Evolutionary conservation across 2,888 invertebrate genomes (phyloP), one percentile per base, ranked within the genome.

Genomic region (Xylota segnis): DNA sequence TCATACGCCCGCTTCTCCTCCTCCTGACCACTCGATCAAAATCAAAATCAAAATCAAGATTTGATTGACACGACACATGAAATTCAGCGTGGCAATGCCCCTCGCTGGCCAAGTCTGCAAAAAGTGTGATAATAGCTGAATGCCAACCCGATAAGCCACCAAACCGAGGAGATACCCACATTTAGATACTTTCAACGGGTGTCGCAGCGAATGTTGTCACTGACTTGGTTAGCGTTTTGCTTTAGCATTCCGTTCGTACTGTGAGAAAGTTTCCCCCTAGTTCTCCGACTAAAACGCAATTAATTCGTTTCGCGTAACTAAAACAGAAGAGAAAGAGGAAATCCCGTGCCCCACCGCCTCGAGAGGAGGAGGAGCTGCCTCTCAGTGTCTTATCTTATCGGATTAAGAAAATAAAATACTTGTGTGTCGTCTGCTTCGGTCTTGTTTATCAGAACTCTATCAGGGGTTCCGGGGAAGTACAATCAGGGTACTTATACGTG

Each of bases 351-450:
- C 7, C 10, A 34, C 34, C 56, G 16, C 4, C n/a, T 18, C 16
- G 34, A 50, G 34, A 18, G 23, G 6, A 18, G 23, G 6, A 37
- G 37, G 37, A 43, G 32, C 32, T 47, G 18, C 6, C 66, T 52
- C 47, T 34, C n/a, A n/a, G 9, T 37, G 9, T 14, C 37, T 75
- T 75, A 75, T 75, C 75, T 75, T 75, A 75, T 75, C 65, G 23
- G 65, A 65, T 75, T 34, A 56, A 37, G 52, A 75, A 45, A 58
- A 75, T 45, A 75, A 16, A 75, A 47, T 37, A 50, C 37, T 23
- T 23, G 23, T 23, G 3, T 32, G 43, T 52, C 29, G 16, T 37
- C 37, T 72, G 27, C 27, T 40, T 52, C 40, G 27, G 23, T 7
- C 10, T n/a, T 56, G 34, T 29, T 50, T 71, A 37, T 59, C 65